Conservation (phyloP, 2,113 vertebrate species). For the Cercopithecus mona region DNA sequence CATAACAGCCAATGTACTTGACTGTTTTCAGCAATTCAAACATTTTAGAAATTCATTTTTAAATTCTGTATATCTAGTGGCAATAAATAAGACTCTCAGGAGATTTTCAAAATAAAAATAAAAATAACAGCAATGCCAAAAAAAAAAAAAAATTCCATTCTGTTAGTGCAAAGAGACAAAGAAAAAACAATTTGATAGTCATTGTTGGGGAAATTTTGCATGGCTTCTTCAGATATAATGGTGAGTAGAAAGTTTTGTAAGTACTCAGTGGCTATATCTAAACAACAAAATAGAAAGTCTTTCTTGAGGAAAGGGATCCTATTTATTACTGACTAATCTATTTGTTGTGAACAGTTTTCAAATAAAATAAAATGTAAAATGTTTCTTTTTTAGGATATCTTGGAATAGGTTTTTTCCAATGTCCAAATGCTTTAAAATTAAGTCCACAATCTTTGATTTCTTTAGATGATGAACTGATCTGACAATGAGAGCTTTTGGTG, state of each 20-base stretch:
- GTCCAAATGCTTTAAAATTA: not conserved
- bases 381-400: not conserved
- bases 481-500: not conserved
- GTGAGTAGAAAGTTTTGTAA: not conserved
- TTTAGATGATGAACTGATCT: not conserved
- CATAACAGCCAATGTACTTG: not conserved
- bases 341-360: not conserved
- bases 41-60: not conserved
- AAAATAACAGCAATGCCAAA: not conserved
- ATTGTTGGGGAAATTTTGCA: not conserved
- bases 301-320: not conserved
- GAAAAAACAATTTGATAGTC: not conserved
- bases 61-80: not conserved
- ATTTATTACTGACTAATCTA: not conserved
- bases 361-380: not conserved
- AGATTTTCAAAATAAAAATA: not conserved
- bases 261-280: not conserved
- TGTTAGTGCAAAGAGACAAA: not conserved
- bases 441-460: not conserved
- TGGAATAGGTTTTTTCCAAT: not conserved
- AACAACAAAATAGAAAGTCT: not conserved
- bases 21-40: not conserved
- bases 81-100: not conserved
- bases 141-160: not conserved
- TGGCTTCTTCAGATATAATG: not conserved